phyloP scores from a whole-genome alignment of 2,888 invertebrate genomes.

The Ptycholaimellus sp. region DNA sequence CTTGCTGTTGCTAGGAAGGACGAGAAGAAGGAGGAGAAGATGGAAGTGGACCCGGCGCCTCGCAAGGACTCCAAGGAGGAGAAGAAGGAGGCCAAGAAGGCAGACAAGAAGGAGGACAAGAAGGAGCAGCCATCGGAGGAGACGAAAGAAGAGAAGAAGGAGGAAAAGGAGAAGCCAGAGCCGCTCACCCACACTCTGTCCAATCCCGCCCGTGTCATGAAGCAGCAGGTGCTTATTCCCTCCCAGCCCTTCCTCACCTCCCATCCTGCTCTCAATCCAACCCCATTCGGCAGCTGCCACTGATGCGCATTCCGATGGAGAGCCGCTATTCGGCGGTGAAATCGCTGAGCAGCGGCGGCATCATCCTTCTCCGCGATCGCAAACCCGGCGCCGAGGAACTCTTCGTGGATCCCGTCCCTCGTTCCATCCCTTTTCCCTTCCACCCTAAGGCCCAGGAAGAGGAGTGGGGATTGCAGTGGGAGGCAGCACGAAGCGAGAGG shows the following conservation, averaged over 20 bases:
- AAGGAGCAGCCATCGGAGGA: constrained; percentile 6
- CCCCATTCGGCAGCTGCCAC: constrained; percentile 30
- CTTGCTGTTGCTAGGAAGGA: constrained; percentile 10
- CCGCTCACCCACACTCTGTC: constrained; percentile 65
- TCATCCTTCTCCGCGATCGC: constrained; percentile 69
- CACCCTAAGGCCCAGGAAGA: too few relatives aligned
- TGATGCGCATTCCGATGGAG: constrained; percentile 51
- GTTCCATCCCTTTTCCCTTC: too few relatives aligned
- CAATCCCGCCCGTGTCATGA: constrained; percentile 80
- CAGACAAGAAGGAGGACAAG: constrained; percentile 5
- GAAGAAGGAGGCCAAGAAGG: neutral
- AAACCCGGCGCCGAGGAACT: constrained; percentile 41
- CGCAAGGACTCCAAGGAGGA: neutral
- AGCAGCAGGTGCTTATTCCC: constrained; percentile 43
- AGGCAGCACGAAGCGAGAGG: too few relatives aligned
- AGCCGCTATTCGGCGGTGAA: constrained; percentile 55
- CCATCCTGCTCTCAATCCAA: neutral
- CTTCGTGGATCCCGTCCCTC: too few relatives aligned
- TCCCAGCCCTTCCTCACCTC: neutral
- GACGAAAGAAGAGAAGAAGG: constrained; percentile 2
- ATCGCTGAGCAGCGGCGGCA: constrained; percentile 54
- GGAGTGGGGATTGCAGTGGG: too few relatives aligned
- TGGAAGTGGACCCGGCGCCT: constrained; percentile 29
- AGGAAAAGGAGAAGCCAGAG: constrained; percentile 34
- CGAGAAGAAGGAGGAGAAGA: constrained; percentile 27